Evolutionary conservation across 2,113 vertebrate genomes (phyloP).

Genomic region (mouse (Mus musculus)): DNA sequence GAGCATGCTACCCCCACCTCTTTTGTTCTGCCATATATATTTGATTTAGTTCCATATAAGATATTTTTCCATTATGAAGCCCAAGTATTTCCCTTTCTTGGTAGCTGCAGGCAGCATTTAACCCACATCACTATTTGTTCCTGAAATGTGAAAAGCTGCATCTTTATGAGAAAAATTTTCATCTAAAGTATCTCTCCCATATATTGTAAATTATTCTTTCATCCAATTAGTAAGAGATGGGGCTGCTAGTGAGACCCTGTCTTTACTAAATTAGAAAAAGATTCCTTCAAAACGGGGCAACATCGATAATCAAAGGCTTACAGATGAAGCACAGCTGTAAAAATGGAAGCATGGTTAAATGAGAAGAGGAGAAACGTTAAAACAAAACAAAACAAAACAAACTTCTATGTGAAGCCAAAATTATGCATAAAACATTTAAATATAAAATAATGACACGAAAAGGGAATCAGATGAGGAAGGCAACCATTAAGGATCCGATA

Average conservation of each 20-base stretch:
- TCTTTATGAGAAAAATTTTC: constrained; percentile 5
- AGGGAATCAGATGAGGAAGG: background rate
- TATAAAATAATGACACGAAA: constrained; percentile 8
- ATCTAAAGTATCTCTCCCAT: background rate
- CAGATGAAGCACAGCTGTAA: background rate
- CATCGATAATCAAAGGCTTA: background rate
- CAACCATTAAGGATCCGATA: background rate
- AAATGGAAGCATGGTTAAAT: constrained; percentile 6
- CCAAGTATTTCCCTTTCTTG: background rate
- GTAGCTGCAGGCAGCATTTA: background rate
- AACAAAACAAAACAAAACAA: background rate
- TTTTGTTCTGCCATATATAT: background rate
- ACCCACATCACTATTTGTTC: background rate
- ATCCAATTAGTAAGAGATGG: background rate
- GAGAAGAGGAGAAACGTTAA: background rate
- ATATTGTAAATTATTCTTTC: background rate
- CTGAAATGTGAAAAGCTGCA: constrained; percentile 5
- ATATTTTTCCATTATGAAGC: background rate
- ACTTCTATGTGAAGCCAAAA: background rate
- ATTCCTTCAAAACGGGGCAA: background rate
- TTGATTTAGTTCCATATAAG: background rate
- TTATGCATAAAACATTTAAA: background rate
- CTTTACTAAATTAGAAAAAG: background rate
- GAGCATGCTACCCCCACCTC: background rate
- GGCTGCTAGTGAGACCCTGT: background rate